phyloP scores from a whole-genome alignment of 2,113 vertebrate genomes.

The Felis catus region DNA sequence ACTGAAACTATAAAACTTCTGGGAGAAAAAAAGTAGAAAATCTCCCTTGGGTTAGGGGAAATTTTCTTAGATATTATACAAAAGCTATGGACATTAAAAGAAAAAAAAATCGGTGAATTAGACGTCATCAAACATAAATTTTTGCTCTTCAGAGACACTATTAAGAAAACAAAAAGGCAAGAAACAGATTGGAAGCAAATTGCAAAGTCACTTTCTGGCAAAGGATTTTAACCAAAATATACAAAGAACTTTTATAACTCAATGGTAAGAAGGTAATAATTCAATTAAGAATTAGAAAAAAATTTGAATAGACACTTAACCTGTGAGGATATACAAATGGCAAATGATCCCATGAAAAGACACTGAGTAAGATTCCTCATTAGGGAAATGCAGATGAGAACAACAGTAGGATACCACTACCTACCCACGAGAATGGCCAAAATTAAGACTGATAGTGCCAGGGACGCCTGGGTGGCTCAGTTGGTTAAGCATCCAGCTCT shows the following conservation, averaged over 20 bases:
- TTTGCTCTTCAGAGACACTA: background rate
- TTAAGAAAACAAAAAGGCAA: slow-evolving; percentile 26
- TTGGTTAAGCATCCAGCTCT: no score
- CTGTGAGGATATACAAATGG: background rate
- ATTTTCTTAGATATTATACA: background rate
- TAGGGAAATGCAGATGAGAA: background rate
- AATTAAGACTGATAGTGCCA: background rate
- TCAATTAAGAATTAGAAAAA: slow-evolving; percentile 16
- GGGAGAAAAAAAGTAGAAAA: background rate
- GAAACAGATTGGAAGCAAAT: slow-evolving; percentile 1
- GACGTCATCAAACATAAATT: background rate
- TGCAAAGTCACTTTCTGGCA: background rate
- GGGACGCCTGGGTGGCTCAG: no score
- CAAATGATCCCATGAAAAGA: background rate
- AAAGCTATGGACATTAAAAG: background rate
- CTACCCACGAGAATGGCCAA: background rate
- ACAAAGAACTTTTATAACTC: slow-evolving; percentile 14
- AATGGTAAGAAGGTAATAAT: background rate
- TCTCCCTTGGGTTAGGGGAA: background rate
- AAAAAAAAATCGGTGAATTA: background rate
- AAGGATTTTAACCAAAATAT: background rate
- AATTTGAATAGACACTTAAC: background rate
- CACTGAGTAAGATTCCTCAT: background rate
- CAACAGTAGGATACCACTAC: background rate
- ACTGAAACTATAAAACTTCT: background rate